phyloP scores from a whole-genome alignment of 1,140 invertebrate genomes.

The Polypedilum vanderplanki region DNA sequence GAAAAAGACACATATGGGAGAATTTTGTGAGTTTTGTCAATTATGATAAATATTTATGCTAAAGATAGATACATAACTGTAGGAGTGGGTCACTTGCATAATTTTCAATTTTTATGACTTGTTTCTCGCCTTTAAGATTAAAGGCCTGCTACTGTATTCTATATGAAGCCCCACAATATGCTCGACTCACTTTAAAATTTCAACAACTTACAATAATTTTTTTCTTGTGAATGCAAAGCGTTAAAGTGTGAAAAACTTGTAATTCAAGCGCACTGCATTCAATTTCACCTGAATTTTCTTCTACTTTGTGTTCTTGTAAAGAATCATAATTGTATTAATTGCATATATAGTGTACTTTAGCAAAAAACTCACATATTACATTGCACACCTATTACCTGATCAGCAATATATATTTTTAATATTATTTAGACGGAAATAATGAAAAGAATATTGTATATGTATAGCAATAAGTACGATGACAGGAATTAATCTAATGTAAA shows the following conservation, averaged over 20 bases:
- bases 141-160: not conserved
- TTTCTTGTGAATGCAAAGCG: not conserved
- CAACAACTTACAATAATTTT: not conserved
- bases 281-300: not conserved
- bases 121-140: too few species aligned
- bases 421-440: not conserved
- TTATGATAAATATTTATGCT: not conserved
- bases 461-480: not conserved
- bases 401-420: not conserved
- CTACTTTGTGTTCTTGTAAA: not conserved
- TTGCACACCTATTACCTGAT: not conserved
- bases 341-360: not conserved
- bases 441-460: not conserved
- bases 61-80: too few species aligned
- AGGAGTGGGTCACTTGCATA: too few species aligned
- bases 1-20: not conserved
- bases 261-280: not conserved
- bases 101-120: too few species aligned
- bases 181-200: not conserved
- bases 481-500: not conserved
- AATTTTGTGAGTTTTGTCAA: not conserved
- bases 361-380: not conserved
- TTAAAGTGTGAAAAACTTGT: conserved; percentile 13
- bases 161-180: not conserved
- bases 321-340: conserved; percentile 11